phyloP scores from a whole-genome alignment of 2,113 vertebrate genomes.

The Brachyistius frenatus region DNA sequence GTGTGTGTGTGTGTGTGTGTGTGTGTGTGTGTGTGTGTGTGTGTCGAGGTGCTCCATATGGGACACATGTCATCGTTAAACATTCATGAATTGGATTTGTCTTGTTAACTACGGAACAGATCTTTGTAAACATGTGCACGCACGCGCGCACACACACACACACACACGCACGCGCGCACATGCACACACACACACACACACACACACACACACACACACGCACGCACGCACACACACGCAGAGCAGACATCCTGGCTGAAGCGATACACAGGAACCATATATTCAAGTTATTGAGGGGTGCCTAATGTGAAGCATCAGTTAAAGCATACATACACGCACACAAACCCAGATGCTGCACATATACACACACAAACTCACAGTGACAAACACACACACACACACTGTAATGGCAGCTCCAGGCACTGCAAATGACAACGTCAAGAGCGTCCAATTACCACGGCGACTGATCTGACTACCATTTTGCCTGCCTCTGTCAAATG shows the following conservation, averaged over 20 bases:
- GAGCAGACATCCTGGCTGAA: conserved; percentile 1
- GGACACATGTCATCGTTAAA: conserved; percentile 77
- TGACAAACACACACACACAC: conserved; percentile 28
- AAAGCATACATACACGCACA: background rate
- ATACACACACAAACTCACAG: conserved; percentile 30
- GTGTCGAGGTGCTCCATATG: conserved; percentile 61
- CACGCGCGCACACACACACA: background rate
- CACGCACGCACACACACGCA: background rate
- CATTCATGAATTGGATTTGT: conserved; percentile 78
- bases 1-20: background rate
- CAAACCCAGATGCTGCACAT: conserved; percentile 16
- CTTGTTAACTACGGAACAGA: conserved; percentile 69
- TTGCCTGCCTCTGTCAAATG: conserved; percentile 64
- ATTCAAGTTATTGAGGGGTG: conserved; percentile 14
- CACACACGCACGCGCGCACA: background rate
- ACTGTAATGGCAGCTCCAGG: conserved; percentile 51
- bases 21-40: background rate
- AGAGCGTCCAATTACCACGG: conserved; percentile 72
- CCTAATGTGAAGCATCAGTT: conserved; percentile 22
- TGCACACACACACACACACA: background rate
- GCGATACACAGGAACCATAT: background rate
- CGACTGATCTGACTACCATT: conserved; percentile 64
- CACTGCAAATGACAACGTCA: conserved; percentile 61
- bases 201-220: background rate
- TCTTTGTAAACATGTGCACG: conserved; percentile 4